These are phyloP conservation scores for Otis tarda DNA, from an alignment of 2,113 vertebrate species.

Conservation along the genomic window DNA sequence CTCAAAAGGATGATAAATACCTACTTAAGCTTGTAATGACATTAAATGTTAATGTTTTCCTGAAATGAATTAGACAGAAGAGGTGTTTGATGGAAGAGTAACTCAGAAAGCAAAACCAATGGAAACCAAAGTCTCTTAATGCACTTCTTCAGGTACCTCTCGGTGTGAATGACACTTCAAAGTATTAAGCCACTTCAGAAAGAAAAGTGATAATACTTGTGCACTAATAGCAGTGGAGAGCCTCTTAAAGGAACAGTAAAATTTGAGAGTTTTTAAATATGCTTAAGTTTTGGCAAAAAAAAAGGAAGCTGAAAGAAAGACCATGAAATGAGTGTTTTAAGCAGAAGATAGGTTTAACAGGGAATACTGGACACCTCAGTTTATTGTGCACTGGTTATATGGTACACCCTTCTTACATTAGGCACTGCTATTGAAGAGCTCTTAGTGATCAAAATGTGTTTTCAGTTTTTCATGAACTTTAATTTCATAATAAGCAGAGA, in stretches of 20 bases:
- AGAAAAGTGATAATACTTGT: background rate
- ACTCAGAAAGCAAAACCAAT: background rate
- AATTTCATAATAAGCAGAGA: background rate
- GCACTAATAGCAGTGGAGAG: background rate
- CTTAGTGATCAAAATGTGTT: background rate
- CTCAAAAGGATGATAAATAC: slow-evolving; percentile 29
- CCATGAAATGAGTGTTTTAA: background rate
- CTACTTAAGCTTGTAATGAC: background rate
- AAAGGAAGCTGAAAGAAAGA: background rate
- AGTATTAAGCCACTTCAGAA: background rate
- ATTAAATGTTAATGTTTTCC: slow-evolving; percentile 34
- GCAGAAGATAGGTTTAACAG: background rate
- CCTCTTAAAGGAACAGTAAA: background rate
- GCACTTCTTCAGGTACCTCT: background rate
- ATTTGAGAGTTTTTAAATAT: background rate
- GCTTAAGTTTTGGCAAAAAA: background rate
- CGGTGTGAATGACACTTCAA: slow-evolving; percentile 4
- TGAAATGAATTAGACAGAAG: slow-evolving; percentile 11
- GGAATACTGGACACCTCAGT: background rate
- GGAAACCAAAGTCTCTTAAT: background rate
- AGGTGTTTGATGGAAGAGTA: slow-evolving; percentile 15
- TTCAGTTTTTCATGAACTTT: background rate
- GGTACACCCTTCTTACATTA: background rate
- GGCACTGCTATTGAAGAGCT: background rate
- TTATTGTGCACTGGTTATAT: background rate